Conservation (phyloP, 2,888 invertebrate species). For the Dexiosoma caninum region DNA sequence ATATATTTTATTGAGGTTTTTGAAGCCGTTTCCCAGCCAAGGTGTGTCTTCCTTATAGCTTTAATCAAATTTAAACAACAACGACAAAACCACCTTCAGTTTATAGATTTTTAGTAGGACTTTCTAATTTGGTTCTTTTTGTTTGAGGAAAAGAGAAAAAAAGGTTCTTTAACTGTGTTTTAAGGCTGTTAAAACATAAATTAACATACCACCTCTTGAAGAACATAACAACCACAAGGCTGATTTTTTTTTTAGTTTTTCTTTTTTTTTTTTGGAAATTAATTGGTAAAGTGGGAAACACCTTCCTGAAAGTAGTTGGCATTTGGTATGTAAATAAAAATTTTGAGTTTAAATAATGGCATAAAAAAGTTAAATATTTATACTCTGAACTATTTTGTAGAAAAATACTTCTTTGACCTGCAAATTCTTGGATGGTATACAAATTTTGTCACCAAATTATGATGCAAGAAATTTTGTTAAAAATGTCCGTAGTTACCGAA, state of each 20-base stretch:
- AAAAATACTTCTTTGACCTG: no score
- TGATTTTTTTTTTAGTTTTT: not conserved
- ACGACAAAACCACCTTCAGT: constrained; percentile 44
- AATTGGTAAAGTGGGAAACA: constrained; percentile 30
- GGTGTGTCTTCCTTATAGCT: constrained; percentile 62
- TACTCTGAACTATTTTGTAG: not conserved
- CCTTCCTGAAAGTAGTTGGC: constrained; percentile 11
- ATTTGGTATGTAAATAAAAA: not conserved
- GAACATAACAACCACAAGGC: not conserved
- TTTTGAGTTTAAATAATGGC: constrained; percentile 34
- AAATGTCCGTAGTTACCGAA: no score
- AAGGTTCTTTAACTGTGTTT: constrained; percentile 35
- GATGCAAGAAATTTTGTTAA: no score
- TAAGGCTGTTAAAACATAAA: constrained; percentile 44
- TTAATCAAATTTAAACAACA: constrained; percentile 21
- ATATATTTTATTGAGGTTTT: constrained; percentile 20
- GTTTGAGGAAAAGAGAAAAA: not conserved
- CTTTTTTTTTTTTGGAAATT: not conserved
- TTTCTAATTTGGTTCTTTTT: constrained; percentile 32
- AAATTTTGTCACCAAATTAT: no score
- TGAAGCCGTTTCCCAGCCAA: constrained; percentile 39
- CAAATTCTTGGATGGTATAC: no score
- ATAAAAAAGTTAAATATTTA: not conserved
- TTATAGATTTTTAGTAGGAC: constrained; percentile 23
- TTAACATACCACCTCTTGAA: constrained; percentile 25